These are phyloP conservation scores for Mus musculus DNA, from an alignment of 2,113 vertebrate genomes.

Conservation along the genomic window DNA sequence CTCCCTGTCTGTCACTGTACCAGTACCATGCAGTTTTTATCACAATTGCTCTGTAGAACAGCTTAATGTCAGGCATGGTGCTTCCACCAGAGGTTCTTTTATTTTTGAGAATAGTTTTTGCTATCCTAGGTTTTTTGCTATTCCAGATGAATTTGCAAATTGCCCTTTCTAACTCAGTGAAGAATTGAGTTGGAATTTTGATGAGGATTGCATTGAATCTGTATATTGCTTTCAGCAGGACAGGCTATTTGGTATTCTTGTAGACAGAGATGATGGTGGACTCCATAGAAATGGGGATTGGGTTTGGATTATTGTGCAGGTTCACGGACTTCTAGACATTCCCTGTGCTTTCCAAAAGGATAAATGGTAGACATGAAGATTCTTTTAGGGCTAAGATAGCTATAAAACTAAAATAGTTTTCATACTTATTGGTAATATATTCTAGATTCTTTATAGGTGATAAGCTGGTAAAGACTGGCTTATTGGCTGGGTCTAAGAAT, in stretches of 20 bases:
- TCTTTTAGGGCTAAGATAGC: background rate
- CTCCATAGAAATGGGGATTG: constrained; percentile 76
- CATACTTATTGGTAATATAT: constrained; percentile 30
- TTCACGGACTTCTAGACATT: constrained; percentile 81
- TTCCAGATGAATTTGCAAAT: too few species aligned
- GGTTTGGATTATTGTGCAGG: constrained; percentile 79
- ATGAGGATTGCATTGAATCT: too few species aligned
- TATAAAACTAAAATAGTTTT: background rate
- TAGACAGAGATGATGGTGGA: constrained; percentile 81
- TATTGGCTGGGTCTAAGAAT: background rate
- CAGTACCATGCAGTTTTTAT: too few species aligned
- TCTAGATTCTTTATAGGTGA: constrained; percentile 37
- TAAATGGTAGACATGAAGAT: constrained; percentile 19
- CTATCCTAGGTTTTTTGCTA: too few species aligned
- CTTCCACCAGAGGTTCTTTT: too few species aligned
- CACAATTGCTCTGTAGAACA: too few species aligned
- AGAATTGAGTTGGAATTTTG: too few species aligned
- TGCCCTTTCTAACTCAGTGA: too few species aligned
- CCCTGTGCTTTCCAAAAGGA: constrained; percentile 51
- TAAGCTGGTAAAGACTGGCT: background rate
- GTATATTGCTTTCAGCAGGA: background rate
- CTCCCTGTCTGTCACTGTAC: too few species aligned
- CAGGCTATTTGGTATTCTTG: constrained; percentile 85
- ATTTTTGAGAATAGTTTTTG: too few species aligned
- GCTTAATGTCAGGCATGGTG: too few species aligned